Evolutionary conservation across 2,113 vertebrate genomes (phyloP), one percentile per base, ranked within the genome.

Genomic region (Dipodomys ordii): DNA sequence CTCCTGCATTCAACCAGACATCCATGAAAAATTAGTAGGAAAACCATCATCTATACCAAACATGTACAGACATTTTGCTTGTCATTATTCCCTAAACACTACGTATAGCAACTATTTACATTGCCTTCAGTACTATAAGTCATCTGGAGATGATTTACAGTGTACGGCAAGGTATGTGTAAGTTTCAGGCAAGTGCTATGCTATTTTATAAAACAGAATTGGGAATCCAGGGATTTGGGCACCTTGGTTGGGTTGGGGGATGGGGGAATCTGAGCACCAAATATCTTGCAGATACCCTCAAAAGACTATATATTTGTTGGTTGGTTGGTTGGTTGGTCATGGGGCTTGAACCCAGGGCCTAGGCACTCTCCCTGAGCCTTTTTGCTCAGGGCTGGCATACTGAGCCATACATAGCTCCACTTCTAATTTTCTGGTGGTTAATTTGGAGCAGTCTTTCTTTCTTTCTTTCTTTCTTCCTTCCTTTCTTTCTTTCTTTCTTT

Each of bases 61-160:
- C 67, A 81, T 19, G 30, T 25, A 62, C 67, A 60, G 49, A 27
- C 49, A 10, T 89, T 89, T 89, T 80, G 39, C 67, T n/a, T 81
- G 27, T 71, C 77, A 18, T 72, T 60, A 72, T 62, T 81, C 77
- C 87, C 87, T 46, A 81, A 89, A 81, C 77, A 44, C n/a, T 72
- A 60, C 60, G 20, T 62, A 62, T n/a, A 72, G 71, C 49, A 72
- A 27, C 77, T 32, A 71, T 79, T 88, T 69, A 57, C 76, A 72
- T 60, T 6, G 1, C 30, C 72, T 44, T 46, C 49, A 25, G 12
- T 81, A 46, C 80, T 81, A 81, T 62, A 90, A 89, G 32, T 57
- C 39, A 72, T 68, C 32, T 46, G 10, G 12, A 81, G 28, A 72
- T 72, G 27, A 81, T 46, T 89, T 81, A 72, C 60, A 87, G 39